Evolutionary conservation across 2,113 vertebrate genomes (phyloP), one percentile per base, ranked within the genome.

Genomic region (Archocentrus centrarchus): DNA sequence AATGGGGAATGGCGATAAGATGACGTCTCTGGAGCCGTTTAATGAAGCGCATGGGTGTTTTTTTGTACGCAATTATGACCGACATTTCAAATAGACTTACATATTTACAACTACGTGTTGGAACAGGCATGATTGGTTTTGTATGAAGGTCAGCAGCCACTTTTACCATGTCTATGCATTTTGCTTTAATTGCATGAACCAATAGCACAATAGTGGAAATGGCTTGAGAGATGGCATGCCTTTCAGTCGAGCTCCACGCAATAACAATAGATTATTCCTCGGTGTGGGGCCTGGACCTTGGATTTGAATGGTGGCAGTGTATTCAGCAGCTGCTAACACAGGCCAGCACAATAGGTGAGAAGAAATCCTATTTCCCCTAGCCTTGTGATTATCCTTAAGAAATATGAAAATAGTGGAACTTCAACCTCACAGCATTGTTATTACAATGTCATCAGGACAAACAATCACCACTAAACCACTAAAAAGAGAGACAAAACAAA

Each of bases 391-490:
- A 89, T 94, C 86, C 81, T 93, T 94, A 86, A 95, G 90, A 92
- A 97, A 96, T 84, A 96, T 68, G 59, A 90, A 85, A 83, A 89
- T 79, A 96, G 96, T 96, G 95, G 95, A 96, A 95, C 95, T 96
- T 96, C 94, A 96, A 95, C 96, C 96, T 92, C 96, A 97, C 96
- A 93, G 96, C 97, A 97, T 96, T 97, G 95, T 95, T 96, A 95
- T 96, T 95, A 97, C 96, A 96, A 96, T 93, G 94, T 89, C 90
- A 96, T 91, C 95, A 97, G 96, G 93, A 95, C 96, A 97, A 96
- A 97, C 96, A 96, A 95, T 97, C 96, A 97, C 96, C 96, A 97
- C 96, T 95, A 96, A 73, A 73, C 68, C 68, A 73, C 68, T 73
- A 96, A 96, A 96, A 96, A 96, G 96, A 95, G 95, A 95, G 90